These are phyloP conservation scores for Columba livia DNA, from an alignment of 2,113 vertebrate genomes.

Conservation along the genomic window DNA sequence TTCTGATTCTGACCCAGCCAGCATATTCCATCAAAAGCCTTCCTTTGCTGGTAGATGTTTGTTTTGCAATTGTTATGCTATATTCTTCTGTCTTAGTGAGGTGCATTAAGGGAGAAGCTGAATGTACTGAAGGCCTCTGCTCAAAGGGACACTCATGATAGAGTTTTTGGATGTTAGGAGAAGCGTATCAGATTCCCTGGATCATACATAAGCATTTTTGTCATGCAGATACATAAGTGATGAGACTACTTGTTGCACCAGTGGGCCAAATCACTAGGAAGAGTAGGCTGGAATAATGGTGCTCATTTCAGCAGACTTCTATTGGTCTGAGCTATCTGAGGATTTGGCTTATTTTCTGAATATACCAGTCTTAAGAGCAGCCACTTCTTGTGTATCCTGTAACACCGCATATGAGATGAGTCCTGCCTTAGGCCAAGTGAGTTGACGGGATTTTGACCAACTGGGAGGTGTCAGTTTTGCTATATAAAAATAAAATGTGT, in stretches of 20 bases:
- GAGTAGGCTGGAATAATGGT: not conserved
- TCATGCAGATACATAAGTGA: not conserved
- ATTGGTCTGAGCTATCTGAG: not conserved
- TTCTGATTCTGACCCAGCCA: not conserved
- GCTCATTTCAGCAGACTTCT: not conserved
- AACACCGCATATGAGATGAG: not conserved
- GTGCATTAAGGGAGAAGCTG: not conserved
- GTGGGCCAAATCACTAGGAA: not conserved
- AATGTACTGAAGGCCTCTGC: not conserved
- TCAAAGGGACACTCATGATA: not conserved
- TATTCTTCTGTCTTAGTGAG: not conserved
- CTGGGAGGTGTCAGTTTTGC: not conserved
- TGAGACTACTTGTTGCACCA: not conserved
- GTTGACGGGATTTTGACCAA: not conserved
- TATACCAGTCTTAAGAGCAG: not conserved
- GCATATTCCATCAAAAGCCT: not conserved
- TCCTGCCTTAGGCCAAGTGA: not conserved
- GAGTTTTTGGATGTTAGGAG: not conserved
- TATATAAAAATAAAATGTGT: not conserved
- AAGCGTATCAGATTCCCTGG: not conserved
- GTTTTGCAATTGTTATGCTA: not conserved
- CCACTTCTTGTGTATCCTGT: not conserved
- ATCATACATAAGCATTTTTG: not conserved
- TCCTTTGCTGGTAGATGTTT: not conserved
- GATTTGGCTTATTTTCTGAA: not conserved